Conservation (phyloP, 2,888 invertebrate genomes). For the Octonoba sinensis region DNA sequence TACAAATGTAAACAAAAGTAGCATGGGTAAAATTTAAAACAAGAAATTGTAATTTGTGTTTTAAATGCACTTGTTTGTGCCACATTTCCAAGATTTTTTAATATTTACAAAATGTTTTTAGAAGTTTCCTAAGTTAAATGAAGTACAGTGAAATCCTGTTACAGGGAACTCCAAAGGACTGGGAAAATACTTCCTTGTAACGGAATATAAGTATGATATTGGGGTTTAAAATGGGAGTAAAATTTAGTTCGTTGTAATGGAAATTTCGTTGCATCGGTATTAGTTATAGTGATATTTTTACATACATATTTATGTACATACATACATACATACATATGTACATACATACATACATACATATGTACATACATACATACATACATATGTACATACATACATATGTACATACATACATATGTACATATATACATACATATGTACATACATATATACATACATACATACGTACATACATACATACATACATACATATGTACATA, state of each 20-base stretch:
- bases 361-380: not conserved
- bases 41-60: too few relatives aligned
- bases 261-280: not conserved
- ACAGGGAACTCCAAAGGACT: too few relatives aligned
- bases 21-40: too few relatives aligned
- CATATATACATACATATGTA: not conserved
- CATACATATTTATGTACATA: slow-evolving; percentile 4
- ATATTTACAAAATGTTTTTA: too few relatives aligned
- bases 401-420: slow-evolving; percentile 1
- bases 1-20: too few relatives aligned
- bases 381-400: slow-evolving; percentile 1
- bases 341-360: slow-evolving; percentile 3
- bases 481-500: not conserved
- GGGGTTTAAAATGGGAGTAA: too few relatives aligned
- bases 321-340: not conserved
- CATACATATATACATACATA: not conserved
- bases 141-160: too few relatives aligned
- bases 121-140: too few relatives aligned
- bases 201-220: too few relatives aligned
- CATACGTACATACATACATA: slow-evolving; percentile 1
- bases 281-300: not conserved
- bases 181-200: too few relatives aligned
- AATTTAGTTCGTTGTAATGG: not conserved
- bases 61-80: too few relatives aligned
- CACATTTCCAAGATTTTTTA: too few relatives aligned